phyloP scores from a whole-genome alignment of 1,140 invertebrate genomes.

The Vollenhovia emeryi region DNA sequence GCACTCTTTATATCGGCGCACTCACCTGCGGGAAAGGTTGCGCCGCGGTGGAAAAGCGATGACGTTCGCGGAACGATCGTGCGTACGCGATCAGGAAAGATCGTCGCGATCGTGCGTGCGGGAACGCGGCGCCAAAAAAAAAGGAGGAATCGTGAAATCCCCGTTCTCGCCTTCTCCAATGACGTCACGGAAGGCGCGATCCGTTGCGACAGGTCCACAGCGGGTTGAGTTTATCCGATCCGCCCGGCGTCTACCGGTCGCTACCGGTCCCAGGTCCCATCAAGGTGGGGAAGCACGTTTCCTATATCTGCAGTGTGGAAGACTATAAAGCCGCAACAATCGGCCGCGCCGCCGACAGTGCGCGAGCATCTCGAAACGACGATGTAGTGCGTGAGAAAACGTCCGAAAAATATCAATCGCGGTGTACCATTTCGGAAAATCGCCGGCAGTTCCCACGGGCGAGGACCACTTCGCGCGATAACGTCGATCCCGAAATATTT shows the following conservation, averaged over 20 bases:
- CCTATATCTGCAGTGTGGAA: slow-evolving; percentile 50
- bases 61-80: slow-evolving; percentile 11
- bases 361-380: slow-evolving; percentile 57
- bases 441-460: no score
- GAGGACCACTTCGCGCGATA: no score
- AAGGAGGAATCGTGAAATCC: slow-evolving; percentile 58
- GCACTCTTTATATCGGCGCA: background rate
- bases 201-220: background rate
- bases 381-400: slow-evolving; percentile 56
- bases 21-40: background rate
- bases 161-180: slow-evolving; percentile 58
- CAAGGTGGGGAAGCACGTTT: slow-evolving; percentile 54
- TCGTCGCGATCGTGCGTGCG: background rate
- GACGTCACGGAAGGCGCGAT: slow-evolving; percentile 63
- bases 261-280: background rate
- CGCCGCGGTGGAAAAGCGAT: background rate
- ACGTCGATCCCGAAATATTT: no score
- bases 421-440: background rate
- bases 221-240: slow-evolving; percentile 29
- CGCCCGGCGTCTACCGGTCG: background rate
- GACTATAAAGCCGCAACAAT: slow-evolving; percentile 75
- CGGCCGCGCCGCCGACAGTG: slow-evolving; percentile 61
- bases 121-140: background rate
- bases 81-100: slow-evolving; percentile 16
- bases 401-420: slow-evolving; percentile 47